Base-by-base conservation (phyloP, 1,140 invertebrate species). In the Bombus ignitus region DNA sequence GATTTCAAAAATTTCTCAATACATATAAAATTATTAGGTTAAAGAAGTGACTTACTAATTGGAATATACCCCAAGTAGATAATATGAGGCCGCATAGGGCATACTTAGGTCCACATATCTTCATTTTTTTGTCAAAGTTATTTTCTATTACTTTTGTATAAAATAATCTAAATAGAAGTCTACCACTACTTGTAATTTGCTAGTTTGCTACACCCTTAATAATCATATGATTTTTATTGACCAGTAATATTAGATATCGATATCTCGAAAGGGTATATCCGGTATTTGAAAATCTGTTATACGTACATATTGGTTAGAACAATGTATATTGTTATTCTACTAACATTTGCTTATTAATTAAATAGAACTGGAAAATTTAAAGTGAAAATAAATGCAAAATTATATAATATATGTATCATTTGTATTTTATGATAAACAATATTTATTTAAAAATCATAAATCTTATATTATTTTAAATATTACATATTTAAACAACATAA, bases 61-160 rank as follows among this genome's bases (percentile, higher is more conserved):
- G 98, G 79, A 99, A 96, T 91, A 99, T 97, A 89, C 98, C 98
- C 98, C 98, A 99, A 42, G 97, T 96, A 92, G 98, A 98, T 83
- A 99, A 95, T 72, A 99, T 97, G n/a, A 98, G 95, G 72, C 98
- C 98, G 93, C 98, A 99, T 47, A 98, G 96, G 81, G 98, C 98
- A 79, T 98, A 96, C 96, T 98, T 98, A 77, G 98, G 98, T n/a
- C 98, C 98, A 95, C 98, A 98, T 89, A 98, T 95, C 91, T 97
- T 97, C 97, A 98, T 97, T 93, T 94, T 96, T 5, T 18, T 39
- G 2, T 3, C 18, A 85, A 77, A 65, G 42, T 66, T n/a, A 35
- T 83, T 6, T 81, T 80, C 10, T 81, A 22, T 62, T 72, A 32
- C n/a, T 44, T 87, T 35, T 47, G 4, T 35, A 59, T 10, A 32